A percentile compares a stretch with the other conserved stretches of the same genome.
These are phyloP conservation scores for Gambusia yucatana DNA, from an alignment of 2,797 vertebrate species.

Conservation along the genomic window DNA sequence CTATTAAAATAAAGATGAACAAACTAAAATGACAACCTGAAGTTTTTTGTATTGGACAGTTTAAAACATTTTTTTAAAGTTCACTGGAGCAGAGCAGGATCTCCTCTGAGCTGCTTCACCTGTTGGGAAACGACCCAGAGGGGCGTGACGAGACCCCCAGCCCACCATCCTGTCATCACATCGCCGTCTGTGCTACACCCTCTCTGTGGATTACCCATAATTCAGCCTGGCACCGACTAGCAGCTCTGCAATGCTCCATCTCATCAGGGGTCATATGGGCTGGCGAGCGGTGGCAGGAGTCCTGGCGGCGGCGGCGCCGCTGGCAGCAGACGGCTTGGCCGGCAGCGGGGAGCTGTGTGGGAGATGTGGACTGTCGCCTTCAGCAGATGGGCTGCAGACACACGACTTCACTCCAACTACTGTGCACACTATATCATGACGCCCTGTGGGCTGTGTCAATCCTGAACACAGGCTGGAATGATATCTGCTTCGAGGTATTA, in stretches of 20 bases:
- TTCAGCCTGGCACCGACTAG: constrained; percentile 9
- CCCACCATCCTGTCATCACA: constrained; percentile 26
- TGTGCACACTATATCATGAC: constrained; percentile 18
- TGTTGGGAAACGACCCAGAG: constrained; percentile 17
- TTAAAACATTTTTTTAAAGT: background rate
- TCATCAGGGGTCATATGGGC: constrained; percentile 12
- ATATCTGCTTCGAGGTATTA: constrained; percentile 15
- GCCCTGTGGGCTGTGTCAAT: constrained; percentile 27
- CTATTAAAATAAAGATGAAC: background rate
- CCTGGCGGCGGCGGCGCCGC: constrained; percentile 20
- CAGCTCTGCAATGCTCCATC: constrained; percentile 31
- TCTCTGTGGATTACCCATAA: constrained; percentile 15
- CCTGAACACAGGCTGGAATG: constrained; percentile 7
- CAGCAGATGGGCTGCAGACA: constrained; percentile 43
- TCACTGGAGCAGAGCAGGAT: constrained; percentile 11
- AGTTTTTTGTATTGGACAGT: background rate
- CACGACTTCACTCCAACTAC: constrained; percentile 23
- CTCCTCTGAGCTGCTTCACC: constrained; percentile 27
- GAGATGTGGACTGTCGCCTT: constrained; percentile 1
- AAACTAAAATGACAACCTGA: background rate
- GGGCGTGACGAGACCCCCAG: constrained; percentile 25
- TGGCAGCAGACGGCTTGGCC: constrained; percentile 24
- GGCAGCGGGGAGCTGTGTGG: constrained; percentile 12
- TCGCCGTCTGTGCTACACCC: constrained; percentile 9
- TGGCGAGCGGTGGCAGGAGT: constrained; percentile 23